Conservation (phyloP, 2,888 invertebrate species). For the Heliconius ethilla region DNA sequence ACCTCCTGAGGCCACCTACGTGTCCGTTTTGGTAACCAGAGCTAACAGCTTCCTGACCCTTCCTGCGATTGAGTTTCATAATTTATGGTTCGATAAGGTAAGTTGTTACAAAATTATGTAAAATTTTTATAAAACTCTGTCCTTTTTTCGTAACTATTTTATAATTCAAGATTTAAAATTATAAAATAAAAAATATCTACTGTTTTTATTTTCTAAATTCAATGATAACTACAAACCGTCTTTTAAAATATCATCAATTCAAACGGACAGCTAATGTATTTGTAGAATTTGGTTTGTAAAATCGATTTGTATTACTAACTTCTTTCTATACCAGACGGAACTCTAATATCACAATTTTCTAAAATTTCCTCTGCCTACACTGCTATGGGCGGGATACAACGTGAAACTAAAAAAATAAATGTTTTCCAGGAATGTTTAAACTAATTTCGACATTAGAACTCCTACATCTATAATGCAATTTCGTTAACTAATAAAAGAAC, state of each 20-base stretch:
- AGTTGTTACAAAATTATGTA: not conserved
- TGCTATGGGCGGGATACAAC: no score
- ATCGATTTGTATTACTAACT: not conserved
- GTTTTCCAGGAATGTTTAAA: no score
- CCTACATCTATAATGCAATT: no score
- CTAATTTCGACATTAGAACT: no score
- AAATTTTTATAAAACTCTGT: not conserved
- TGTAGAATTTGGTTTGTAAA: not conserved
- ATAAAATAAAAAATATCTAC: no score
- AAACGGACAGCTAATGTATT: not conserved
- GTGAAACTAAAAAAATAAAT: no score
- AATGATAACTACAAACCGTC: not conserved
- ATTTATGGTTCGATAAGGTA: conserved; percentile 34
- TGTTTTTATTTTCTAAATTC: no score
- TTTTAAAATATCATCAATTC: not conserved
- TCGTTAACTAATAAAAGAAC: no score
- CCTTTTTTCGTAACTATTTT: no score
- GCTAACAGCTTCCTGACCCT: conserved; percentile 38
- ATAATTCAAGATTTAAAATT: no score
- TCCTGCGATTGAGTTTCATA: conserved; percentile 43
- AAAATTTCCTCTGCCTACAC: no score
- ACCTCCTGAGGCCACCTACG: conserved; percentile 27
- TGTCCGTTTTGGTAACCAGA: conserved; percentile 36
- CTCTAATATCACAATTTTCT: no score
- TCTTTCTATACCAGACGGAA: not conserved